Conservation (phyloP, 2,888 invertebrate genomes). For the Himalopsyche tibetana region DNA sequence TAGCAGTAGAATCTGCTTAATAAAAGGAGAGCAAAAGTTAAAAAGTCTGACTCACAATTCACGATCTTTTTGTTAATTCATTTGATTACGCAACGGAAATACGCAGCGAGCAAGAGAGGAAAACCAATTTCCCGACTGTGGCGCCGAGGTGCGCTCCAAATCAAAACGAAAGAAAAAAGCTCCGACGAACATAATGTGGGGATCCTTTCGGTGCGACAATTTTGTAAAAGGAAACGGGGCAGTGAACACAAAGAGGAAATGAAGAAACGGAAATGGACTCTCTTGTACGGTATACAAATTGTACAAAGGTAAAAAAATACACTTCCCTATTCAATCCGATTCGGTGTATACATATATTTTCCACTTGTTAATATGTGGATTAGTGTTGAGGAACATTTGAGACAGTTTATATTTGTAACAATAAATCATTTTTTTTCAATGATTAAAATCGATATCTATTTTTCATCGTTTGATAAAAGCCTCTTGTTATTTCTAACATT, state of each 20-base stretch:
- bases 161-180: conserved; percentile 59
- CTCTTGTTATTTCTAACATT: too few relatives aligned
- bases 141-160: conserved; percentile 49
- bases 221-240: conserved; percentile 54
- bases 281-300: conserved; percentile 64
- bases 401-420: too few relatives aligned
- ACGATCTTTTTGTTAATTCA: conserved; percentile 48
- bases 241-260: conserved; percentile 61
- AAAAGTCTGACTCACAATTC: conserved; percentile 52
- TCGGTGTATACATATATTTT: conserved; percentile 26
- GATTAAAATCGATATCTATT: too few relatives aligned
- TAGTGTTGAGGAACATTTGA: neutral
- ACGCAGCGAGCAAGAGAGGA: conserved; percentile 52
- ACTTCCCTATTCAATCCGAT: conserved; percentile 40
- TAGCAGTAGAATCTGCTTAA: conserved; percentile 10
- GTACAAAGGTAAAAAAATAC: conserved; percentile 62
- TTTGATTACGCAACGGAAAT: conserved; percentile 58
- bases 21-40: conserved; percentile 16
- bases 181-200: conserved; percentile 61
- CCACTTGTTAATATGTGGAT: conserved; percentile 6
- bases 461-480: too few relatives aligned
- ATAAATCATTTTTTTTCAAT: too few relatives aligned
- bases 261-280: conserved; percentile 65
- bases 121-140: conserved; percentile 62
- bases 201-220: conserved; percentile 63